Evolutionary conservation across 2,113 vertebrate species (phyloP).

Genomic region (Vicugna pacos): DNA sequence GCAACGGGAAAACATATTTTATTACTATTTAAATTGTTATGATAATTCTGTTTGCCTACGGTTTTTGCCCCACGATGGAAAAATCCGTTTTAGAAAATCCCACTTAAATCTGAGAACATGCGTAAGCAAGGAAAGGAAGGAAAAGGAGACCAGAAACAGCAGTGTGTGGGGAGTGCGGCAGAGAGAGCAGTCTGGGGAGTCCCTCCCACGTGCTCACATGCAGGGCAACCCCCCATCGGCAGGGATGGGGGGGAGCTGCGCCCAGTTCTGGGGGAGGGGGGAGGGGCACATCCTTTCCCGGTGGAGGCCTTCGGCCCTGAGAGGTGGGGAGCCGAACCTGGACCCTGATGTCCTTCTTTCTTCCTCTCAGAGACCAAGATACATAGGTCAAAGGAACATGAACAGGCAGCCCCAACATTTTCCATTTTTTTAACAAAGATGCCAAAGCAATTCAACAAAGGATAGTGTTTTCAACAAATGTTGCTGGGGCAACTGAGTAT

Average conservation of each 20-base stretch:
- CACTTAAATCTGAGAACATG: constrained; percentile 84
- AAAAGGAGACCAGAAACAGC: constrained; percentile 55
- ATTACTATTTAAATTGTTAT: constrained; percentile 90
- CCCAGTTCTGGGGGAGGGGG: neutral
- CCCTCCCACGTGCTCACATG: neutral
- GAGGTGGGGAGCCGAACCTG: rapidly evolving
- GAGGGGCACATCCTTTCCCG: neutral
- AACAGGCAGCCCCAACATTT: neutral
- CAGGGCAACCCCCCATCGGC: neutral
- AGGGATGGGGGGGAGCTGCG: neutral
- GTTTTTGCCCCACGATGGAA: constrained; percentile 83
- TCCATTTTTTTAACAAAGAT: neutral
- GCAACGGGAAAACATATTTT: constrained; percentile 88
- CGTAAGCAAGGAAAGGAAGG: constrained; percentile 75
- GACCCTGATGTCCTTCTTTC: neutral
- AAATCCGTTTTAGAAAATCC: constrained; percentile 83
- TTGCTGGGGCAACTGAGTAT: neutral
- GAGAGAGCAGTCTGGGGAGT: constrained; percentile 39
- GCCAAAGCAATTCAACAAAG: neutral
- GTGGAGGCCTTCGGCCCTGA: neutral
- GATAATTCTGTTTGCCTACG: constrained; percentile 86
- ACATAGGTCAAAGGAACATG: rapidly evolving
- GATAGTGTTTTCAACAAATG: neutral
- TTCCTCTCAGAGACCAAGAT: neutral
- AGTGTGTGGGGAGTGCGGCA: neutral